Evolutionary conservation across 2,888 invertebrate species (phyloP), one percentile per base, ranked within the genome.

Genomic region (Hypsopygia costalis): DNA sequence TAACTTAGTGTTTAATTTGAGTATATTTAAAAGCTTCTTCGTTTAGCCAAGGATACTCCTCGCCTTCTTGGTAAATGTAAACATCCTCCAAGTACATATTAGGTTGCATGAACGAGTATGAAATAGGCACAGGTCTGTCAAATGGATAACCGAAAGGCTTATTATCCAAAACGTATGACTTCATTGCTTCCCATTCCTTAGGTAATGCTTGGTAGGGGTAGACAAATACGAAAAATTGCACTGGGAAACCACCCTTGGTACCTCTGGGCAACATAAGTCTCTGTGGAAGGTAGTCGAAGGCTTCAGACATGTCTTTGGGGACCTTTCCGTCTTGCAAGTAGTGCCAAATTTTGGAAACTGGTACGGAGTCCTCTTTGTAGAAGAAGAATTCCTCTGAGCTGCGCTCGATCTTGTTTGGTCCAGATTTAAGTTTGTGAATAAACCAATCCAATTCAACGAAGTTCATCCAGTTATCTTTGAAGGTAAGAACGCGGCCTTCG

Each of bases 201-300:
- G 81, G 67, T 6, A 76, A 69, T 34, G 82, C 75, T 29, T 78
- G 73, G 56, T 81, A 89, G 33, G 92, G 91, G 53, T 90, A 90
- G 11, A 92, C 89, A 36, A 92, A 88, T 38, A 93, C 91, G 74
- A 91, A 93, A 45, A 94, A 60, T 54, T 92, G 91, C 85, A 91
- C 91, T 37, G 91, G 90, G 76, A 91, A 90, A 38, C 95, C 95
- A 48, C 91, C 91, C 28, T 77, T 79, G 52, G 89, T 92, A 64
- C 95, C 95, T 66, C 90, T 93, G 27, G 95, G 95, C 43, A 95
- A 73, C 62, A 94, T 78, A 36, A 94, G 80, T 50, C 94, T 92
- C 45, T 91, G 89, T 2, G 95, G 95, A 80, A 92, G 90, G 37
- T 90, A 90, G 48, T 90, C 91, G 53, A 91, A 87, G 32, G 85